Conservation (phyloP, 2,797 vertebrate genomes). For the Periparus ater region DNA sequence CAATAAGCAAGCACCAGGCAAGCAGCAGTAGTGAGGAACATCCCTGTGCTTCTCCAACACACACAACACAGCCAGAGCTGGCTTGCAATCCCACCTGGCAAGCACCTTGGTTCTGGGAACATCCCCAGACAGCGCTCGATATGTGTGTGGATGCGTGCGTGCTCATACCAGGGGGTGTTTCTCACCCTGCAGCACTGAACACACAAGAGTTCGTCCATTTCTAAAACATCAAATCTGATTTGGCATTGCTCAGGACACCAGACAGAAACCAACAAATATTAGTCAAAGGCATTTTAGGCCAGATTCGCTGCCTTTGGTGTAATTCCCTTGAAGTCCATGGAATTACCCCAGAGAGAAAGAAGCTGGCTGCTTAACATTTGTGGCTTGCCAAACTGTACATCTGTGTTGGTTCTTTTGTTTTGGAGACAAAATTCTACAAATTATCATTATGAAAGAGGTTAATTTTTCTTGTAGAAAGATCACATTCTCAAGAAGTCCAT, state of each 20-base stretch:
- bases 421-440: slow-evolving; percentile 37
- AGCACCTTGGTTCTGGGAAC: background rate
- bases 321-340: slow-evolving; percentile 17
- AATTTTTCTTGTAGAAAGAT: background rate
- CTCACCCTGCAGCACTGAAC: background rate
- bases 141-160: rapidly evolving
- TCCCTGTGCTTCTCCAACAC: background rate
- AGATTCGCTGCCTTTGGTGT: background rate
- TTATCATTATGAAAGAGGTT: background rate
- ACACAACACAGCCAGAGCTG: background rate
- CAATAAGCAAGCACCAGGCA: background rate
- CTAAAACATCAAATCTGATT: background rate
- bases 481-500: background rate
- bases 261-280: background rate
- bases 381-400: slow-evolving; percentile 37
- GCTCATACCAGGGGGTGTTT: background rate
- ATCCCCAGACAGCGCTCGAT: background rate
- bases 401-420: slow-evolving; percentile 58
- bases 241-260: background rate
- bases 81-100: background rate
- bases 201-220: background rate
- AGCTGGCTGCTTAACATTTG: background rate
- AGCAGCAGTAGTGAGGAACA: background rate
- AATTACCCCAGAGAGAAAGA: slow-evolving; percentile 6
- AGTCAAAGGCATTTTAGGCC: background rate